A percentile compares a stretch with the other conserved stretches of the same genome.
Evolutionary conservation across 2,113 vertebrate genomes (phyloP).

Genomic region (Saimiri boliviensis): DNA sequence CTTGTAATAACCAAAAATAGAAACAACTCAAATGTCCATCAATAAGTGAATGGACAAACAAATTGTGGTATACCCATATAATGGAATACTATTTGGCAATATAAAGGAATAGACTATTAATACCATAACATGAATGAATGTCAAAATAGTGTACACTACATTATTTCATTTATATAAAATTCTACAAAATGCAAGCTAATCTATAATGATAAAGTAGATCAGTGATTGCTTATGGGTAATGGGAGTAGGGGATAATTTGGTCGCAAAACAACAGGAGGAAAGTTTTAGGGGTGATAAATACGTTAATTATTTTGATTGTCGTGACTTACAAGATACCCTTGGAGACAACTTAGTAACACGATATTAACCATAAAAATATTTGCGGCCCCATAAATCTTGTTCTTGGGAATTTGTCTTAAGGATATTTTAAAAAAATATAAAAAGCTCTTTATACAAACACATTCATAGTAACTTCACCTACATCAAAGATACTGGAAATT

Average conservation of each 20-base stretch:
- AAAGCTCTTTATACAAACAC: constrained; percentile 31
- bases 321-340: background rate
- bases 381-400: background rate
- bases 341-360: background rate
- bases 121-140: background rate
- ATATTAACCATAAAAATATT: constrained; percentile 21
- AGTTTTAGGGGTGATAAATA: background rate
- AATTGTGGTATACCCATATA: background rate
- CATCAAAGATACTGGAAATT: constrained; percentile 32
- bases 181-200: background rate
- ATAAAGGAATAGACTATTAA: background rate
- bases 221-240: background rate
- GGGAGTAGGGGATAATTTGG: background rate
- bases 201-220: background rate
- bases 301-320: background rate
- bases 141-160: background rate
- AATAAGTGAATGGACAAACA: background rate
- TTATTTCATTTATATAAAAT: constrained; percentile 1
- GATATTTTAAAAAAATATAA: constrained; percentile 40
- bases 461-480: background rate
- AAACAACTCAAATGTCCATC: background rate
- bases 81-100: background rate
- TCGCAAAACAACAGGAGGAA: background rate
- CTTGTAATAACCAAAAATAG: background rate
- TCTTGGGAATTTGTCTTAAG: constrained; percentile 21